These are phyloP conservation scores for Drosophila longiperda DNA, from an alignment of 2,888 invertebrate genomes.

Conservation along the genomic window DNA sequence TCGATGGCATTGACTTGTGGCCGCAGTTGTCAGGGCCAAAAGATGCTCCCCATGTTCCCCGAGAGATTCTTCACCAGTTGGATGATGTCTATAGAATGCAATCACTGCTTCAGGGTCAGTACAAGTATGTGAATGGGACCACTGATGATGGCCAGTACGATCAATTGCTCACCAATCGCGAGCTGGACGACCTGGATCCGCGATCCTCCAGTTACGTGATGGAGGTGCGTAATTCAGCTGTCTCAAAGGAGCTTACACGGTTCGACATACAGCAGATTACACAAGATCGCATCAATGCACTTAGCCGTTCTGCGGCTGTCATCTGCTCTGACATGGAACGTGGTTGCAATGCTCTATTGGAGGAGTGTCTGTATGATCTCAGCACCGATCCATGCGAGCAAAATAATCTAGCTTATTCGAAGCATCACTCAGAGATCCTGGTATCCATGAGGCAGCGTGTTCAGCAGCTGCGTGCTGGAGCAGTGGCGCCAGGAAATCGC, in stretches of 20 bases:
- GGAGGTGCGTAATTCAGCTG: conserved; percentile 65
- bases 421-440: conserved; percentile 49
- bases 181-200: conserved; percentile 73
- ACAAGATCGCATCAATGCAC: conserved; percentile 34
- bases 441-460: conserved; percentile 85
- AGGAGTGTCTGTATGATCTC: conserved; percentile 86
- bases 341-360: conserved; percentile 75
- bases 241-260: conserved; percentile 58
- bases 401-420: conserved; percentile 75
- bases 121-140: conserved; percentile 83
- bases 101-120: conserved; percentile 71
- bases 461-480: conserved; percentile 83
- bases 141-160: conserved; percentile 71
- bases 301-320: conserved; percentile 57
- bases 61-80: conserved; percentile 89
- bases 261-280: conserved; percentile 58
- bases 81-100: conserved; percentile 86
- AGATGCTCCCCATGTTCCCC: conserved; percentile 84
- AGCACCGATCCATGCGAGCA: conserved; percentile 86
- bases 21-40: conserved; percentile 85
- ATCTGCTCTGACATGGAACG: conserved; percentile 53
- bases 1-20: conserved; percentile 91
- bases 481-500: conserved; percentile 85
- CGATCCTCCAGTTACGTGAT: conserved; percentile 64
- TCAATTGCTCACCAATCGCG: conserved; percentile 66